Base-by-base conservation (phyloP, 2,888 invertebrate genomes). In the Pogonocherus hispidulus region DNA sequence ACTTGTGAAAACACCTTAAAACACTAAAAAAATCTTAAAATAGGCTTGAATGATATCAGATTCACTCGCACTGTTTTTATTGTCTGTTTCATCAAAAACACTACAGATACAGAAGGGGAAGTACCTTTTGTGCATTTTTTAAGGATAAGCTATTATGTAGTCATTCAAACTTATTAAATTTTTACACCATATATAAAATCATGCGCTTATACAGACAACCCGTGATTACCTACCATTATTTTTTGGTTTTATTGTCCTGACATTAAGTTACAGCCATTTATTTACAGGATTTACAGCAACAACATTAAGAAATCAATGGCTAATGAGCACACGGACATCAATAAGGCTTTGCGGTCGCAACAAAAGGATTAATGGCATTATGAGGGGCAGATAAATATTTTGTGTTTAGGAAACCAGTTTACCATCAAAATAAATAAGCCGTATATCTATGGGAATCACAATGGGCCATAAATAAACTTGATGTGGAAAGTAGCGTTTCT, bases 391-490 rank as follows among this genome's bases (percentile, higher is more conserved):
- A 54, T 19, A 19, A 19, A 35, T 32, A 35, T 54, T 54, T 54
- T 18, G 20, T 54, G 16, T 19, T 18, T 54, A 35, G 37, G 20
- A 54, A 27, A 54, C 47, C 19, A 47, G 20, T 18, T 47, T 41
- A 41, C 19, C 47, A 35, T 55, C n/a, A 20, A 14, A 55, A 55
- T 41, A 41, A 55, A 41, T 41, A 37, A 55, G 3, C 11, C 46
- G 16, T 47, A 35, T 49, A 6, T 22, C 27, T 27, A 23, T 44
- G 27, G 46, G 46, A 11, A 44, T 8, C 20, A 46, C 32, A 59
- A 59, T 35, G 47, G 32, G n/a, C 27, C 19, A 59, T 59, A 59
- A 59, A 59, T 32, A 47, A 59, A 5, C 27, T 18, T 11, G n/a
- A 19, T 59, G 22, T 47, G 18, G 20, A 37, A 46, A 8, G n/a